Base-by-base conservation (phyloP, 2,888 invertebrate genomes). In the Andrena bicolor region DNA sequence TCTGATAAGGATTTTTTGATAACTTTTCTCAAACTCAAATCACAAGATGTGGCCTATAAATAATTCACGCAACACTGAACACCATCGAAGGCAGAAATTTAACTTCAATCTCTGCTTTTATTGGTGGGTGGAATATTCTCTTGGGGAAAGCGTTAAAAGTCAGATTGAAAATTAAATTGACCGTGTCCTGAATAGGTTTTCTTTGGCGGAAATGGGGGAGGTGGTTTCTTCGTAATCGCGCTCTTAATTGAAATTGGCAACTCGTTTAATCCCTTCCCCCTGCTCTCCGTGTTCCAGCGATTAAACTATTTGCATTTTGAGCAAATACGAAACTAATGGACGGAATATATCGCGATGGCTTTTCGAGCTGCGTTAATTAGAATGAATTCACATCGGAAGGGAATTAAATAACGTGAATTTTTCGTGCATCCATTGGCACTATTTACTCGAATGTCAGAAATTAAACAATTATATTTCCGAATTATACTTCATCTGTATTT, bases 201-300 rank as follows among this genome's bases (percentile, higher is more conserved):
- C 74, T 75, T 70, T 35, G 48, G 41, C 16, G 69, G 8, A 41
- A 41, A 41, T 41, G 13, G 51, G 35, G 10, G 68, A 4, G 68
- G 41, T 16, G 64, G 61, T 63, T 80, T 66, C 75, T 75, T 80
- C 70, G 80, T 80, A 66, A 82, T 82, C 56, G 80, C 10, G 53
- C 28, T 49, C 66, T 68, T 82, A 82, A 82, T 82, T 82, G 82
- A 82, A 80, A 82, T 75, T 80, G 80, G 80, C 75, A 82, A 82
- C 80, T 71, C 82, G 70, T 71, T 82, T 70, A 82, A 80, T 75
- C 70, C 60, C 66, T 48, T 4, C 4, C 32, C 26, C 65, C 7
- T 64, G 69, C 63, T 69, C 58, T 65, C 72, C 72, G 58, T 56
- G 72, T 64, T 28, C 10, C 49, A 26, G 2, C 71, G 65, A 72